Conservation (phyloP, 2,888 invertebrate species). For the Standfussiana lucernea region DNA sequence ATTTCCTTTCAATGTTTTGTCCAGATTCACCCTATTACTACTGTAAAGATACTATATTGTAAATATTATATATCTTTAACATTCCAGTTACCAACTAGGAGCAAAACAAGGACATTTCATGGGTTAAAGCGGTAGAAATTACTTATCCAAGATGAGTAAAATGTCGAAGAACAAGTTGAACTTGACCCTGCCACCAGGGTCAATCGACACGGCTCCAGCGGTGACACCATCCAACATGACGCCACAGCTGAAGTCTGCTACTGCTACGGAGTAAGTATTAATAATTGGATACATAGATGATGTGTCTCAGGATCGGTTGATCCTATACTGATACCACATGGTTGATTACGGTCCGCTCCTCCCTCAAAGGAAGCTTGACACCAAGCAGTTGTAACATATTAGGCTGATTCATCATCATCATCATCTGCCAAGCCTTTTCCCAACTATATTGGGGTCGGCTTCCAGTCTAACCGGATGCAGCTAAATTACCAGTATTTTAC, state of each 20-base stretch:
- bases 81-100: constrained; percentile 45
- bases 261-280: constrained; percentile 89
- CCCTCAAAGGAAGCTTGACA: neutral
- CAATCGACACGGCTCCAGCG: constrained; percentile 94
- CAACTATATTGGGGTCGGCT: neutral
- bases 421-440: no score
- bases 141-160: constrained; percentile 87
- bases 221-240: constrained; percentile 91
- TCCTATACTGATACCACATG: neutral
- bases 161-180: constrained; percentile 98
- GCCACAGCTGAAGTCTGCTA: constrained; percentile 90
- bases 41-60: neutral
- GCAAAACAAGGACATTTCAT: constrained; percentile 67
- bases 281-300: neutral
- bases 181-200: constrained; percentile 96
- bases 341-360: neutral
- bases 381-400: neutral
- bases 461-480: neutral
- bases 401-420: neutral
- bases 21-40: neutral
- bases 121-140: constrained; percentile 68
- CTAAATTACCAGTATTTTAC: neutral
- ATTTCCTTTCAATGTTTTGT: neutral
- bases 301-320: neutral
- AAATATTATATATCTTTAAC: neutral